Conservation (phyloP, 2,888 invertebrate genomes). For the Scaptomyza flava region DNA sequence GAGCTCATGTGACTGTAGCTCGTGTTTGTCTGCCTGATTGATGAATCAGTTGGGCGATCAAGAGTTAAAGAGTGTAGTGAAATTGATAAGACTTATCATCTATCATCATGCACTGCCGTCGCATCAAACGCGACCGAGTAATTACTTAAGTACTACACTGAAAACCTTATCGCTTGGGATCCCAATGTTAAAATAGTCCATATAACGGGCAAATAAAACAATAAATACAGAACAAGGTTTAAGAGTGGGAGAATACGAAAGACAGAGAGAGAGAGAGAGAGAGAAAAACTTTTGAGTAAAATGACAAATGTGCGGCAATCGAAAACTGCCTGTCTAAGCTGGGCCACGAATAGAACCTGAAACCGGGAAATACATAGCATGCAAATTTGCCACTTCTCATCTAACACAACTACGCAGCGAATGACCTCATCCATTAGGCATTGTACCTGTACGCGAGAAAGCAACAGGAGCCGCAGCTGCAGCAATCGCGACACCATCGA, state of each 20-base stretch:
- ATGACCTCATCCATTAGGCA: conserved; percentile 67
- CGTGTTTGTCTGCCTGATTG: conserved; percentile 28
- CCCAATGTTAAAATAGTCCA: conserved; percentile 45
- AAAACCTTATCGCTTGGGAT: conserved; percentile 49
- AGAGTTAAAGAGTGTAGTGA: conserved; percentile 7
- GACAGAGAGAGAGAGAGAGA: background rate
- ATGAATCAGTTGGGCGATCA: conserved; percentile 28
- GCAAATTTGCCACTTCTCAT: conserved; percentile 30
- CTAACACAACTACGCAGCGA: conserved; percentile 27
- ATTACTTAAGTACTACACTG: conserved; percentile 52
- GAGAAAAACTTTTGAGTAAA: conserved; percentile 17
- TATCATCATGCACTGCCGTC: conserved; percentile 4
- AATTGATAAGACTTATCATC: conserved; percentile 47
- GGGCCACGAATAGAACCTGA: conserved; percentile 39
- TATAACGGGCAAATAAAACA: conserved; percentile 31
- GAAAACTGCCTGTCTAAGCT: conserved; percentile 7
- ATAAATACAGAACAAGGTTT: conserved; percentile 10
- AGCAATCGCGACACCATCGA: conserved; percentile 24
- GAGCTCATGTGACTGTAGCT: conserved; percentile 44
- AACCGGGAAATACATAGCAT: conserved; percentile 33
- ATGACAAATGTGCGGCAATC: conserved; percentile 11
- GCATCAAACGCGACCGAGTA: conserved; percentile 27
- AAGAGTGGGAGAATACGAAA: background rate
- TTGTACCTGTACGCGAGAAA: conserved; percentile 18
- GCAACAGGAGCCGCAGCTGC: conserved; percentile 42